phyloP scores from a whole-genome alignment of 2,113 vertebrate genomes.

The Ptilonorhynchus violaceus region DNA sequence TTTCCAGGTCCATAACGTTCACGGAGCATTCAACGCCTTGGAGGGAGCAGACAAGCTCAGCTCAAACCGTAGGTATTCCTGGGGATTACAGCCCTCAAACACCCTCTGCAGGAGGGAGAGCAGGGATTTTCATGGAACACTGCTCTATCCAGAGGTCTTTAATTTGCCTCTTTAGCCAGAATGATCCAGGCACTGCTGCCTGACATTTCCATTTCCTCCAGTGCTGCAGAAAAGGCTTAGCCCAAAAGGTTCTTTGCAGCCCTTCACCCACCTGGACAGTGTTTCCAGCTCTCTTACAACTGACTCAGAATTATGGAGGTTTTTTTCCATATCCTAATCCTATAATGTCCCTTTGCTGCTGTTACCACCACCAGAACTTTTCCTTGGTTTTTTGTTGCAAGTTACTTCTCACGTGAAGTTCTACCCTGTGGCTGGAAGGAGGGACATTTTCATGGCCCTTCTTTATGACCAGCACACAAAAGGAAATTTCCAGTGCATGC shows the following conservation, averaged over 20 bases:
- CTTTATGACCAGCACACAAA: neutral
- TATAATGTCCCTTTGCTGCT: neutral
- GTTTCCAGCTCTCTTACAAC: neutral
- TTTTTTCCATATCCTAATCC: neutral
- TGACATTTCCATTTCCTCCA: neutral
- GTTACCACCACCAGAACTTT: neutral
- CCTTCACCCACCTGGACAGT: neutral
- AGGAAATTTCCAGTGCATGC: neutral
- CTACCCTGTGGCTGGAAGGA: neutral
- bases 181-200: neutral
- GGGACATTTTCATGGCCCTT: neutral
- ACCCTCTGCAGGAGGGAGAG: neutral
- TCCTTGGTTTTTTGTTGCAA: neutral
- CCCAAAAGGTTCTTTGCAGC: neutral
- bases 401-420: neutral
- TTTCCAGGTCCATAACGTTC: constrained; percentile 87
- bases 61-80: constrained; percentile 89
- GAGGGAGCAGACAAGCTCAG: constrained; percentile 88
- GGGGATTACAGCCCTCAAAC: neutral
- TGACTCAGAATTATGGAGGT: neutral
- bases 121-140: neutral
- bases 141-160: neutral
- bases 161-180: neutral
- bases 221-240: neutral
- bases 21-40: constrained; percentile 95